phyloP scores from a whole-genome alignment of 2,888 invertebrate genomes.

The Tetheella fluctuosa region DNA sequence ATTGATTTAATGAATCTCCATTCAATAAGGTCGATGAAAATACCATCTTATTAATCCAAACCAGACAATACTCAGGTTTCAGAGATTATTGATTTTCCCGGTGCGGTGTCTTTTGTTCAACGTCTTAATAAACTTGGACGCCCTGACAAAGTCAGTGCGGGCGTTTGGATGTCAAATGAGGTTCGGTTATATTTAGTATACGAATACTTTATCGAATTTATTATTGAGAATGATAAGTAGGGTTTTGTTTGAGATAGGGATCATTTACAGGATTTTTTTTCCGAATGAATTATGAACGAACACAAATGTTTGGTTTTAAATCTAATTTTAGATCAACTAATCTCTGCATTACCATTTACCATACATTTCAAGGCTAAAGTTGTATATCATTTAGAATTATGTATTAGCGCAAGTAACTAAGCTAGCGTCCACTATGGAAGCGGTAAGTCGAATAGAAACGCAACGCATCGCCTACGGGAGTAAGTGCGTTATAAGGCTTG shows the following conservation, averaged over 20 bases:
- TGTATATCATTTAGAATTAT: too few species aligned
- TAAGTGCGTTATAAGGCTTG: too few species aligned
- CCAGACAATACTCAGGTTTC: background rate
- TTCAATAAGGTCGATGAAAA: background rate
- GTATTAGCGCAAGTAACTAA: too few species aligned
- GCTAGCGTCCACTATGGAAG: too few species aligned
- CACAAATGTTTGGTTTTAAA: too few species aligned
- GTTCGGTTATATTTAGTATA: background rate
- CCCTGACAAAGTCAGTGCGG: conserved; percentile 32
- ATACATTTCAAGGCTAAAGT: too few species aligned
- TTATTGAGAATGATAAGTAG: conserved; percentile 5
- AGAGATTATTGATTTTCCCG: background rate
- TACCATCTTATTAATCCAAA: background rate
- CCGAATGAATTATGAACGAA: too few species aligned
- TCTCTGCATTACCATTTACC: too few species aligned
- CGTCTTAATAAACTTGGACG: conserved; percentile 20
- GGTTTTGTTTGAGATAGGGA: background rate
- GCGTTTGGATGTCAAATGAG: conserved; percentile 30
- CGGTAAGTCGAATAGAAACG: too few species aligned
- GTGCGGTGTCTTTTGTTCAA: background rate
- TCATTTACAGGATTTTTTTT: background rate
- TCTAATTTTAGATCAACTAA: too few species aligned
- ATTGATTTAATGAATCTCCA: background rate
- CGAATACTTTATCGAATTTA: background rate
- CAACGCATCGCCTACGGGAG: too few species aligned